These are phyloP conservation scores for Hemibagrus guttatus DNA, from an alignment of 2,797 vertebrate genomes.

Conservation along the genomic window DNA sequence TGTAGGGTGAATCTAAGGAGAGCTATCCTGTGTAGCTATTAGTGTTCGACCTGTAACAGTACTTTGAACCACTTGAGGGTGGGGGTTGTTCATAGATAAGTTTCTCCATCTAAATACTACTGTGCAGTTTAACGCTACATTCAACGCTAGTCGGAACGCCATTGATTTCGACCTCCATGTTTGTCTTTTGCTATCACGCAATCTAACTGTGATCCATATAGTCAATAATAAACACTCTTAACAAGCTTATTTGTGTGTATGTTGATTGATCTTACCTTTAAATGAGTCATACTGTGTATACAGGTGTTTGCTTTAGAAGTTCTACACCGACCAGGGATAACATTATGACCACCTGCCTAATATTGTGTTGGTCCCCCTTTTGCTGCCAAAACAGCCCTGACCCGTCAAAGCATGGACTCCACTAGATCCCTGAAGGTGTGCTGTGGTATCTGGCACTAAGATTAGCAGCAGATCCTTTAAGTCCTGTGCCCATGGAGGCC, in stretches of 20 bases:
- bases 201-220: not conserved
- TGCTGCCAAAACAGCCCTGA: too few relatives aligned
- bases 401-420: too few relatives aligned
- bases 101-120: not conserved
- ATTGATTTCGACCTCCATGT: not conserved
- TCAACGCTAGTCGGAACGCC: not conserved
- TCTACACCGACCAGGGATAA: not conserved
- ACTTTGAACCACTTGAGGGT: not conserved
- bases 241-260: not conserved
- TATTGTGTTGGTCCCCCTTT: too few relatives aligned
- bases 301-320: not conserved
- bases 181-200: not conserved
- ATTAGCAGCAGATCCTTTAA: too few relatives aligned
- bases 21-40: not conserved
- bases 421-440: too few relatives aligned
- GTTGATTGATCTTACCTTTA: not conserved
- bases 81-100: too few relatives aligned
- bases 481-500: too few relatives aligned
- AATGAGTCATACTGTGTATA: too few relatives aligned
- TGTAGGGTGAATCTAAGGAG: not conserved
- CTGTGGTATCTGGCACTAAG: too few relatives aligned
- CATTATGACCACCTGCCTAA: too few relatives aligned
- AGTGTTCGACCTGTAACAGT: not conserved
- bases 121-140: not conserved
- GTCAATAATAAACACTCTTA: too few relatives aligned